Conservation (phyloP, 2,797 vertebrate species). For the Gambusia yucatana region DNA sequence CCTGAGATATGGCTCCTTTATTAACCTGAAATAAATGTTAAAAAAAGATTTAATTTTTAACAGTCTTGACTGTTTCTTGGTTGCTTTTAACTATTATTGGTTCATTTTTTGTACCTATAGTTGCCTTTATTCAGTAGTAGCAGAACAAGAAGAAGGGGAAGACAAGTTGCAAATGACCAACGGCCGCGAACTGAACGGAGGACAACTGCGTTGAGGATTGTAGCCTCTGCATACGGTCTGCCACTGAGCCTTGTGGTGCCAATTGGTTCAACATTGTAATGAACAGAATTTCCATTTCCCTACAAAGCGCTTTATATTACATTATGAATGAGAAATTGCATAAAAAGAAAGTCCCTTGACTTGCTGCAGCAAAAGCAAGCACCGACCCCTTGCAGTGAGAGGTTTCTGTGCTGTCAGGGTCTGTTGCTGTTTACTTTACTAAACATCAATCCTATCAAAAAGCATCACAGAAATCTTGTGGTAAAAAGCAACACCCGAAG, state of each 20-base stretch:
- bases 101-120: neutral
- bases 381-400: neutral
- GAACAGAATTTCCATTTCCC: neutral
- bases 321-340: neutral
- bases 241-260: no score
- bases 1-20: neutral
- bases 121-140: neutral
- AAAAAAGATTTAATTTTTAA: neutral
- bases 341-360: neutral
- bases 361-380: neutral
- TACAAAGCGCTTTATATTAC: neutral
- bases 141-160: neutral
- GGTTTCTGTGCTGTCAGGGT: neutral
- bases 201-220: neutral
- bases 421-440: neutral
- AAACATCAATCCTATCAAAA: conserved; percentile 25
- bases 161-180: neutral
- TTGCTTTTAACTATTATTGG: neutral
- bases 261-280: neutral
- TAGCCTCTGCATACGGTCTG: neutral
- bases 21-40: neutral
- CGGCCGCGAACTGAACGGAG: neutral
- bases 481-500: conserved; percentile 14
- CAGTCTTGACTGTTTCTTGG: neutral
- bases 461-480: neutral